phyloP scores from a whole-genome alignment of 2,797 vertebrate species.

The Pseudocheirus occidentalis region DNA sequence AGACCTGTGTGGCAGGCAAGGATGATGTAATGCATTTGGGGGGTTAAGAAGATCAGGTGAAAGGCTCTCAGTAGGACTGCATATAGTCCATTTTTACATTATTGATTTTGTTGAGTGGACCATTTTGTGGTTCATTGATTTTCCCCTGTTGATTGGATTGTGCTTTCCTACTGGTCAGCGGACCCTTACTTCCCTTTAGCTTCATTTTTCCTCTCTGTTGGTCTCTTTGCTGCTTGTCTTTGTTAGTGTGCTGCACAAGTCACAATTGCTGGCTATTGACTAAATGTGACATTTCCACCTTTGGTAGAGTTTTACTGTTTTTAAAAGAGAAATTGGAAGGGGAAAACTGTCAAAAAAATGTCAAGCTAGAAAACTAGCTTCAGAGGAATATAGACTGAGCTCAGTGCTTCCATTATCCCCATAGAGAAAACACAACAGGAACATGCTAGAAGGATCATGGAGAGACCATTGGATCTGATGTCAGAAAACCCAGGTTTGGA shows the following conservation, averaged over 20 bases:
- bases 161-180: conserved; percentile 68
- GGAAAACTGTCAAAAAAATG: conserved; percentile 18
- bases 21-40: conserved; percentile 29
- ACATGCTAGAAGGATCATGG: background rate
- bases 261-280: conserved; percentile 51
- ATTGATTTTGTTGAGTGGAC: conserved; percentile 70
- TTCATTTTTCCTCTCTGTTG: conserved; percentile 47
- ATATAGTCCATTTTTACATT: conserved; percentile 24
- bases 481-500: conserved; percentile 35
- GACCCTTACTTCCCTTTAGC: conserved; percentile 59
- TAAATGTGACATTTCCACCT: conserved; percentile 51
- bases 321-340: conserved; percentile 38
- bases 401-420: background rate
- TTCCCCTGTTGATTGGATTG: conserved; percentile 62
- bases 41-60: background rate
- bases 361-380: background rate
- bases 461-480: conserved; percentile 11
- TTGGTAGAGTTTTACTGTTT: conserved; percentile 43
- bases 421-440: background rate
- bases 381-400: conserved; percentile 12
- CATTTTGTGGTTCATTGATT: conserved; percentile 67
- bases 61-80: conserved; percentile 16
- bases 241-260: conserved; percentile 49
- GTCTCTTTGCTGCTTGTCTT: conserved; percentile 52
- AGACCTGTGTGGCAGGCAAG: background rate